Evolutionary conservation across 2,797 vertebrate species (phyloP), one percentile per base, ranked within the genome.

Genomic region (Pseudomugil gertrudae): DNA sequence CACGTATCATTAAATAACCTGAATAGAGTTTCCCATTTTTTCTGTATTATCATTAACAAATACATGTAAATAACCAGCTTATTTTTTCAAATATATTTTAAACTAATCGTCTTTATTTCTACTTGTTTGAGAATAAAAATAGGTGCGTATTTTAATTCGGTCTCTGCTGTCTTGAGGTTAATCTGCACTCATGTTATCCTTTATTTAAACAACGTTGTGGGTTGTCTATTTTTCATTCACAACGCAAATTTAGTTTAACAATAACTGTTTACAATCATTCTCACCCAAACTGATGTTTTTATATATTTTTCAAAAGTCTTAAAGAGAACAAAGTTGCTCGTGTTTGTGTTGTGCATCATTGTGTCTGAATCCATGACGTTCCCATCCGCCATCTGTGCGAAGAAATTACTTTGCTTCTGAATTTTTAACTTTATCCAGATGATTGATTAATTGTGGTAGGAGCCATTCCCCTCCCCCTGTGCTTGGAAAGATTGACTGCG

Each of bases 401-500:
- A 66, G 53, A 53, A 65, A 81, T 76, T 13, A 19, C 5, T 7
- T 43, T 74, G 79, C 72, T 78, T 80, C 69, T 76, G 7, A 78
- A 71, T 74, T 65, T 66, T 75, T 64, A 79, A 76, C 79, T 80
- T 74, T 72, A 70, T 79, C 74, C 83, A 78, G 53, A 63, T 79
- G 68, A 73, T 72, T 76, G 78, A 76, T 96, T 96, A 98, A 95
- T 95, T 96, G 95, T 98, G 96, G 94, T 95, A 98, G 90, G 96
- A 95, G 89, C 95, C 95, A 92, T 96, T 97, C 92, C 97, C 95
- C 93, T 98, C 96, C 94, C 95, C 95, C 45, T 98, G 96, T 91
- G 96, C 93, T 89, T 95, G 95, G 92, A 97, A 97, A 87, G 96
- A 93, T 89, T 98, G 97, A 92, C 95, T 94, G 93, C 97, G 96